These are phyloP conservation scores for Monochamus alternatus DNA, from an alignment of 2,888 invertebrate species.

Conservation along the genomic window DNA sequence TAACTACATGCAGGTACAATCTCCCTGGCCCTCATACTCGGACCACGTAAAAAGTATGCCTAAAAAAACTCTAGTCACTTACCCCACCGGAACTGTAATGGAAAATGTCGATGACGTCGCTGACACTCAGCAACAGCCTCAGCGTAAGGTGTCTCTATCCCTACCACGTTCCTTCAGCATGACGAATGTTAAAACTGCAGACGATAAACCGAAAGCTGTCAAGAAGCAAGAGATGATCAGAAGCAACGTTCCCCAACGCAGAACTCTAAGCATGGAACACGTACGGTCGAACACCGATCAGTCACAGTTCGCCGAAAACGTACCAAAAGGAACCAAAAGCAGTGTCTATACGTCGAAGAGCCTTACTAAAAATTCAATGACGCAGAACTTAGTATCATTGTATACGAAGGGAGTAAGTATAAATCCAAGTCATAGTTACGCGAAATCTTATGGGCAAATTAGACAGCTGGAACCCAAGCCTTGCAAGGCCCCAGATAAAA, in stretches of 20 bases:
- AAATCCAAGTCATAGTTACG: not conserved
- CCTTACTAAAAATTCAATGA: not conserved
- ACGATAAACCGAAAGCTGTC: not conserved
- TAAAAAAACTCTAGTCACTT: not conserved
- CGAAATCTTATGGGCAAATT: not conserved
- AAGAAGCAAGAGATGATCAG: not conserved
- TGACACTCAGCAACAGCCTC: not conserved
- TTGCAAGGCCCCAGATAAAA: slow-evolving; percentile 27
- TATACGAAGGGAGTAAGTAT: not conserved
- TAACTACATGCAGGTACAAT: not conserved
- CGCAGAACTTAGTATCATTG: not conserved
- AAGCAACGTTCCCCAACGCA: not conserved
- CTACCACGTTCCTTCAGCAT: not conserved
- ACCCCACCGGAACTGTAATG: not conserved
- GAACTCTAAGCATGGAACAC: slow-evolving; percentile 4
- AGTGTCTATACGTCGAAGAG: not conserved
- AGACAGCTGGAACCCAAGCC: slow-evolving; percentile 42
- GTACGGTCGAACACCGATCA: not conserved
- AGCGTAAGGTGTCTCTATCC: not conserved
- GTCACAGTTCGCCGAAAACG: not conserved
- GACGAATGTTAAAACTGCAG: not conserved
- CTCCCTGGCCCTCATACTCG: slow-evolving; percentile 19
- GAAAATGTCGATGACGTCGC: not conserved
- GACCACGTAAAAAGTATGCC: slow-evolving; percentile 2
- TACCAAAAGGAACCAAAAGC: not conserved